These are phyloP conservation scores for Eupithecia dodoneata DNA, from an alignment of 2,888 invertebrate genomes.

Conservation along the genomic window DNA sequence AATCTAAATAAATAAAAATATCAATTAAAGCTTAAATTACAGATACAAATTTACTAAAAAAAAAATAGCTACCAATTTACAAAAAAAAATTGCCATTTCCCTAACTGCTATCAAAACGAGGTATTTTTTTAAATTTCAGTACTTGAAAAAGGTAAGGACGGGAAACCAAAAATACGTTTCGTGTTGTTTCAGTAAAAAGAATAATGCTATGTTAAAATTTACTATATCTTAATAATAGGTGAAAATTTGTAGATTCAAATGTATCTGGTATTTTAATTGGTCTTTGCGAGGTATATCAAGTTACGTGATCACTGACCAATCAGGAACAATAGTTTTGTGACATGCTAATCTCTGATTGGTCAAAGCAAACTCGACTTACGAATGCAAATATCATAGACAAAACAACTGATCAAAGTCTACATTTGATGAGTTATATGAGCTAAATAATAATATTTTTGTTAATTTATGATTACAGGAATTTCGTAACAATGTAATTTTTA, in stretches of 20 bases:
- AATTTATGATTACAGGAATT: slow-evolving; percentile 28
- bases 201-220: background rate
- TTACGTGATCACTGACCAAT: slow-evolving; percentile 47
- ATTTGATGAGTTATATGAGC: slow-evolving; percentile 12
- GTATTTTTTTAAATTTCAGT: slow-evolving; percentile 18
- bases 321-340: slow-evolving; percentile 36
- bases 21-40: slow-evolving; percentile 75
- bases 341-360: slow-evolving; percentile 41
- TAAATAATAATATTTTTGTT: slow-evolving; percentile 16
- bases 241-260: slow-evolving; percentile 41
- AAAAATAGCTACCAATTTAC: slow-evolving; percentile 37
- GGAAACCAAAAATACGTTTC: slow-evolving; percentile 22
- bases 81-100: slow-evolving; percentile 21
- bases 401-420: slow-evolving; percentile 35
- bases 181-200: background rate
- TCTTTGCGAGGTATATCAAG: slow-evolving; percentile 47
- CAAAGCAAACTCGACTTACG: slow-evolving; percentile 21
- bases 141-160: slow-evolving; percentile 27
- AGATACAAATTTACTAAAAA: slow-evolving; percentile 33
- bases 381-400: slow-evolving; percentile 35
- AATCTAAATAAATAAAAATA: slow-evolving; percentile 71
- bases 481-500: slow-evolving; percentile 19
- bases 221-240: slow-evolving; percentile 27
- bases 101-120: slow-evolving; percentile 25
- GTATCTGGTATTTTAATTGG: slow-evolving; percentile 48